Evolutionary conservation across 2,797 vertebrate species (phyloP), one percentile per base, ranked within the genome.

Genomic region (Micropoecilia bifurca): DNA sequence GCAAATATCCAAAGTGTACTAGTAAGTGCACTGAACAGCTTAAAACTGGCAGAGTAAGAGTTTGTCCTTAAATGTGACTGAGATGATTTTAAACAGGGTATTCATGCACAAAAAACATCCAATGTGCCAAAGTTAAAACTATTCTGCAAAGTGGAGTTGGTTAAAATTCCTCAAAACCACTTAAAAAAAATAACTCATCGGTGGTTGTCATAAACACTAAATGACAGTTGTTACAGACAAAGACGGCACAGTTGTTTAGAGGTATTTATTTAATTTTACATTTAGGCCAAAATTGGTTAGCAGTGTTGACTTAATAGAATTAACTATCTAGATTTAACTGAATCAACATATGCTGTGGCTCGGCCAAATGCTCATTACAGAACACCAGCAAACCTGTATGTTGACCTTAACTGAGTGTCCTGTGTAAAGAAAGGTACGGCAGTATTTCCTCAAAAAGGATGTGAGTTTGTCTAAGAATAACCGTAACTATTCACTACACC

Each of bases 401-500:
- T 36, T 63, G 33, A 36, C 36, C 63, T 66, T 22, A 66, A 66
- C 61, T 36, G 7, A 39, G 18, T 68, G 63, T 25, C 10, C 36
- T 12, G 22, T 68, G 63, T 68, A 12, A 41, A 68, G 36, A 25
- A 25, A 68, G 63, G 63, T 68, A 68, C 1, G 5, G 12, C 43
- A 46, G n/a, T 5, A 28, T 46, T 45, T 71, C 13, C 41, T 71
- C 10, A 14, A 69, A 71, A 28, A 71, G 10, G 12, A 45, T 43
- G 12, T n/a, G 4, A 69, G 16, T 45, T 76, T 82, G 85, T 86
- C 85, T 85, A 77, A 85, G 81, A 79, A 90, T 74, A 30, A 84
- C 81, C 81, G 71, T 63, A 84, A 84, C 59, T 83, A 78, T 82
- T 45, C n/a, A 76, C 74, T 78, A 83, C 87, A 88, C 89, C 82